phyloP scores from a whole-genome alignment of 2,797 vertebrate species.

The Acridotheres tristis region DNA sequence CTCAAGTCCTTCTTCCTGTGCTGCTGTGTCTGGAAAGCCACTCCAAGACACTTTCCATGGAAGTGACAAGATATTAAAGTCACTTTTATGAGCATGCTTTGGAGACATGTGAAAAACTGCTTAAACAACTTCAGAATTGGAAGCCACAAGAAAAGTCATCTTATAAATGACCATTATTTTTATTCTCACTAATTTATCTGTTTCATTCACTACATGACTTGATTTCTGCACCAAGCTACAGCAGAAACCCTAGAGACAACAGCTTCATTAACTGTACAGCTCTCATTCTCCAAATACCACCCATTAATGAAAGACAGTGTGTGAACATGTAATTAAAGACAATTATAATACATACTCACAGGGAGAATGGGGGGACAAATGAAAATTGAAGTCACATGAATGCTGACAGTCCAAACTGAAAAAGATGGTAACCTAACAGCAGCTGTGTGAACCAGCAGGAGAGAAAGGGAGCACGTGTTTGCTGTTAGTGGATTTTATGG shows the following conservation, averaged over 20 bases:
- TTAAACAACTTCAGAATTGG: neutral
- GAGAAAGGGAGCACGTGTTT: neutral
- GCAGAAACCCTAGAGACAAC: neutral
- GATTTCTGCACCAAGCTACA: neutral
- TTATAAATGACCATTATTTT: neutral
- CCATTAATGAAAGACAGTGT: neutral
- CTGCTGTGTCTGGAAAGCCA: neutral
- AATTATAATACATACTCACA: neutral
- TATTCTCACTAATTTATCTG: neutral
- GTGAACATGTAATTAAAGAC: slow-evolving; percentile 21
- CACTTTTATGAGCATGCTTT: neutral
- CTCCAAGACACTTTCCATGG: neutral
- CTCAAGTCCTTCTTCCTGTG: neutral
- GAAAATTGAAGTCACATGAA: neutral
- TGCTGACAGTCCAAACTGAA: neutral
- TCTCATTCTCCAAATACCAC: neutral
- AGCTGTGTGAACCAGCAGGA: slow-evolving; percentile 2
- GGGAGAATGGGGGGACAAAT: neutral
- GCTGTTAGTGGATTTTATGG: neutral
- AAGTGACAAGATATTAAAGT: neutral
- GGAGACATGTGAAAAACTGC: neutral
- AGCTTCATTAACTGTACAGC: slow-evolving; percentile 5
- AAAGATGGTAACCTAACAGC: neutral
- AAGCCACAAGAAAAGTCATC: neutral
- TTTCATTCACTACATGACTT: neutral